A percentile compares a stretch with the other conserved stretches of the same genome.
Conservation (phyloP, 2,797 vertebrate genomes). For the Crossoptilon crossoptilon region DNA sequence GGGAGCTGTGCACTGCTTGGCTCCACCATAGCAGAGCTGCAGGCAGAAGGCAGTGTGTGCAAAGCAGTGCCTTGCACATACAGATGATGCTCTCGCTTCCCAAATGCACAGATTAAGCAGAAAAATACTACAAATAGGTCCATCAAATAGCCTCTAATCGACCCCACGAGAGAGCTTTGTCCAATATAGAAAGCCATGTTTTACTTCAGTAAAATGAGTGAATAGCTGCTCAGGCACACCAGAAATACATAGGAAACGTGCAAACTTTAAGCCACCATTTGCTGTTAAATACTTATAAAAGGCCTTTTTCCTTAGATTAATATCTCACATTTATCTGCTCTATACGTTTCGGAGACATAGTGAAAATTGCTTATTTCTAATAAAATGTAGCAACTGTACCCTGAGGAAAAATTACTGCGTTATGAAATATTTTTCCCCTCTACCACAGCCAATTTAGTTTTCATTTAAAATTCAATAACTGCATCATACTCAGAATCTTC, state of each 20-base stretch:
- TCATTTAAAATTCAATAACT: slow-evolving; percentile 80
- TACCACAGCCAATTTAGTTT: slow-evolving; percentile 77
- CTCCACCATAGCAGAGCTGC: rapidly evolving
- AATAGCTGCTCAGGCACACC: slow-evolving; percentile 7
- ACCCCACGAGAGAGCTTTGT: neutral
- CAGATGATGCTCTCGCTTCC: rapidly evolving
- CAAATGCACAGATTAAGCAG: neutral
- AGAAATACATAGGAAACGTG: slow-evolving; percentile 28
- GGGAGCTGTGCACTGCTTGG: neutral
- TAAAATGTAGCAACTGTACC: slow-evolving; percentile 71
- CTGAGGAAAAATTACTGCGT: slow-evolving; percentile 76
- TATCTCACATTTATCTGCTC: slow-evolving; percentile 55
- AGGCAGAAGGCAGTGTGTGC: neutral
- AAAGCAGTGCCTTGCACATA: neutral
- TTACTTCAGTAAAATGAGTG: slow-evolving; percentile 3
- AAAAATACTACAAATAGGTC: neutral
- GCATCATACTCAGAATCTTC: slow-evolving; percentile 70
- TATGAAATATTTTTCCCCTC: slow-evolving; percentile 72
- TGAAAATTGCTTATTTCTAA: slow-evolving; percentile 79
- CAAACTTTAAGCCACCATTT: slow-evolving; percentile 37
- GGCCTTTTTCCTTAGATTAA: slow-evolving; percentile 58
- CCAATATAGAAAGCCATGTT: neutral
- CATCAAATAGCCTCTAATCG: neutral
- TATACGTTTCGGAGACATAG: slow-evolving; percentile 58
- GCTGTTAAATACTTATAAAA: slow-evolving; percentile 63